These are phyloP conservation scores for Ciconia stormi DNA, from an alignment of 2,113 vertebrate genomes.

Conservation along the genomic window DNA sequence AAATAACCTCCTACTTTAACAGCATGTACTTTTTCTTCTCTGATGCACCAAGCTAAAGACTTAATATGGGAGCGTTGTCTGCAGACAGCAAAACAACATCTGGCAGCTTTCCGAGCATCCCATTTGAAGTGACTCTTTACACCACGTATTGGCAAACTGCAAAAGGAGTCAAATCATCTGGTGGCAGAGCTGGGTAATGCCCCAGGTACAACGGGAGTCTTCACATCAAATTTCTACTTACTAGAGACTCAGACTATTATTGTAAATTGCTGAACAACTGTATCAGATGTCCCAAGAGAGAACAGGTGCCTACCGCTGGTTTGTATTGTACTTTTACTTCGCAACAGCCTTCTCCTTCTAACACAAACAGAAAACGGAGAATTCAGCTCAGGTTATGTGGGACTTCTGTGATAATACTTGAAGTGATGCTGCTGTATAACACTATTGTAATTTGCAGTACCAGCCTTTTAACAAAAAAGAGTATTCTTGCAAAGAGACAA, in stretches of 20 bases:
- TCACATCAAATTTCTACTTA: background rate
- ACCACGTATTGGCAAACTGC: background rate
- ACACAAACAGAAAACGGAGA: background rate
- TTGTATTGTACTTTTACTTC: background rate
- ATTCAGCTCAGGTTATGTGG: background rate
- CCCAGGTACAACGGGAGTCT: background rate
- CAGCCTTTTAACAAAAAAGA: background rate
- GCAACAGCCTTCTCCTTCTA: background rate
- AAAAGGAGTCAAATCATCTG: background rate
- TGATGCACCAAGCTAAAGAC: background rate
- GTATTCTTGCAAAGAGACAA: background rate
- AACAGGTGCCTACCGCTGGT: background rate
- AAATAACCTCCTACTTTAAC: slow-evolving; percentile 6
- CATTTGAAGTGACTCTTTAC: background rate
- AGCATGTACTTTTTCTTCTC: background rate
- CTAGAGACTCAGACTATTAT: background rate
- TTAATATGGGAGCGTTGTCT: slow-evolving; percentile 1
- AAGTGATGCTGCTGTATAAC: background rate
- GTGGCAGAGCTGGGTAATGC: background rate
- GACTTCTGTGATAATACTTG: background rate
- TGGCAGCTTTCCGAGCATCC: background rate
- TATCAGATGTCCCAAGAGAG: background rate
- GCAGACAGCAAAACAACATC: slow-evolving; percentile 27
- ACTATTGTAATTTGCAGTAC: background rate
- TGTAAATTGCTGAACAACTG: background rate